Evolutionary conservation across 1,140 invertebrate genomes (phyloP).

Genomic region (Panulirus ornatus): DNA sequence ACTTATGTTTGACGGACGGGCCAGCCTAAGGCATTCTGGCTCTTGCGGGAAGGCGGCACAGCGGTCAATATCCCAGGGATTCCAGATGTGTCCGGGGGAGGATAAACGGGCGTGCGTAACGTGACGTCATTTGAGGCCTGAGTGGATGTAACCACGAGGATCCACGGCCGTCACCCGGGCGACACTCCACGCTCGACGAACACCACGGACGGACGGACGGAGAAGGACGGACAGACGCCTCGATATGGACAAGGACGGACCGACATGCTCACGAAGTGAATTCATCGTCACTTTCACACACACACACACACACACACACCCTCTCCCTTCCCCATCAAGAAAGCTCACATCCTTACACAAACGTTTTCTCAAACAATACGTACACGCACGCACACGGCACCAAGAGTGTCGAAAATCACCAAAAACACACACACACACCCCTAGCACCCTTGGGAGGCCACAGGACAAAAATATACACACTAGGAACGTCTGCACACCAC

Average conservation of each 20-base stretch:
- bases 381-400: too few relatives aligned
- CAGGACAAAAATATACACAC: too few relatives aligned
- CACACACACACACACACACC: too few relatives aligned
- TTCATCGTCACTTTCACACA: too few relatives aligned
- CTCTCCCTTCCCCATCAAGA: too few relatives aligned
- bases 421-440: too few relatives aligned
- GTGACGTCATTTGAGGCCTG: slow-evolving; percentile 21
- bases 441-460: too few relatives aligned
- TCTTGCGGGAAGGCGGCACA: neutral
- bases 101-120: slow-evolving; percentile 6
- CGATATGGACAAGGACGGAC: neutral
- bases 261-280: too few relatives aligned
- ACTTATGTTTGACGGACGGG: slow-evolving; percentile 5
- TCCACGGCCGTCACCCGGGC: neutral
- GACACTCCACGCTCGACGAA: neutral
- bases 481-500: too few relatives aligned
- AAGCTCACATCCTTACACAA: too few relatives aligned
- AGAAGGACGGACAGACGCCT: neutral
- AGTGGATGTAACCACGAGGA: neutral
- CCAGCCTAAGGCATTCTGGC: neutral
- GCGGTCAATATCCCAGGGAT: neutral
- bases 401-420: too few relatives aligned
- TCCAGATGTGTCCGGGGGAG: neutral
- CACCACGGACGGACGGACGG: neutral
- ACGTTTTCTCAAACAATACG: too few relatives aligned